Evolutionary conservation across 1,140 invertebrate species (phyloP), one percentile per base, ranked within the genome.

Genomic region (Cardiocondyla obscurior): DNA sequence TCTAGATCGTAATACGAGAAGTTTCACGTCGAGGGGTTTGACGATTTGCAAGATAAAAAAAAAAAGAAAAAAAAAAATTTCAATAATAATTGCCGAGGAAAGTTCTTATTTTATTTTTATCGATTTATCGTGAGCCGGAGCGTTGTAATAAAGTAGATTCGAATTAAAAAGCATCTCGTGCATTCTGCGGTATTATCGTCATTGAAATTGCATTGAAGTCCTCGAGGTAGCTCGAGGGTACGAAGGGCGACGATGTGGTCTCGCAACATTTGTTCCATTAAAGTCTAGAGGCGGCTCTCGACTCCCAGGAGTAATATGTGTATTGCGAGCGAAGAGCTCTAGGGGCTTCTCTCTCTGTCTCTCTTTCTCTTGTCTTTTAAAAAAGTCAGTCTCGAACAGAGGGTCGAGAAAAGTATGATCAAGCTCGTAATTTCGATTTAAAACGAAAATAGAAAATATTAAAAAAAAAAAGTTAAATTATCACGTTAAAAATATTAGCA

Each of bases 221-320:
- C 62, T 79, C 73, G 30, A 67, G 19, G 12, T 46, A 14, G 42
- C 28, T 76, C 57, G 74, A 77, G 14, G 19, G 36, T 22, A 58
- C 16, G 25, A 58, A 62, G 85, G 67, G 82, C 70, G 67, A 84
- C 82, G 81, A 62, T 82, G 76, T 57, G 82, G 74, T 83, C 46
- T 86, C 69, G 90, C 86, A 89, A 91, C 91, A 92, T 91, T 92
- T 93, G 92, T 92, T 92, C 91, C 90, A 92, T 92, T 92, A 92
- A 90, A 84, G 82, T 89, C 77, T 87, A 90, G 90, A 85, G 83
- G 53, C 82, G 53, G 70, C 10, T 57, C 42, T 39, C 55, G 3
- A 57, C 51, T 91, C 91, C 90, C 92, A 67, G 51, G 89, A 89
- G 89, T 87, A 89, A 92, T 90, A 85, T 85, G 49, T 79, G 69